Evolutionary conservation across 2,113 vertebrate genomes (phyloP), one percentile per base, ranked within the genome.

Genomic region (Labrus mixtus): DNA sequence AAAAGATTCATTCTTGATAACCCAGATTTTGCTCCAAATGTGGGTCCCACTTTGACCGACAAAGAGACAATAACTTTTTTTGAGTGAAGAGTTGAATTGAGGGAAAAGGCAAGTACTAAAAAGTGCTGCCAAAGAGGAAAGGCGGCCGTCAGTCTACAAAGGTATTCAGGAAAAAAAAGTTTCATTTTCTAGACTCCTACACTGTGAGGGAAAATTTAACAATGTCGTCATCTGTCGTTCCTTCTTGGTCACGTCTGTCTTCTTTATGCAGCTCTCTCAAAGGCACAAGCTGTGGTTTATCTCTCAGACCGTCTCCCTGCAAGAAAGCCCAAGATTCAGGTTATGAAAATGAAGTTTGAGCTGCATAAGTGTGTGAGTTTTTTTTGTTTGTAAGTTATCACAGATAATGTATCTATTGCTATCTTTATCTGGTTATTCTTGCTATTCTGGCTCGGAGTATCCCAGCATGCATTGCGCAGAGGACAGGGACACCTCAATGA

Each of bases 231-330:
- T 83, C 67, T 71, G 45, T 23, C 70, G 17, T 39, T 29, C 58
- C 19, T 55, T 72, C 17, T 63, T 60, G 43, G 56, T 68, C 48
- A 39, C 79, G 59, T 54, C 1, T 12, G 0, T 61, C 50, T 0
- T 73, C 51, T 56, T 33, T 75, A 19, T 61, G 45, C 22, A 60
- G 19, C 2, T 61, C 51, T 10, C 39, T 81, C 72, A 90, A 70
- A 63, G 82, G 77, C n/a, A 87, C 51, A 8, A 55, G 43, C 12
- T 83, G 82, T 29, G 29, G 58, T 65, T 57, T 63, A 15, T 79
- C 63, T 41, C 13, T 61, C 16, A 13, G 16, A 3, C 58, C 65
- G 2, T 78, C 59, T 12, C 11, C 23, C 92, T 92, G 80, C 43
- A 56, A 76, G 68, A 79, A 65, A 78, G 0, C 63, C 9, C 12